Evolutionary conservation across 2,888 invertebrate species (phyloP).

Genomic region (Watsonalla binaria): DNA sequence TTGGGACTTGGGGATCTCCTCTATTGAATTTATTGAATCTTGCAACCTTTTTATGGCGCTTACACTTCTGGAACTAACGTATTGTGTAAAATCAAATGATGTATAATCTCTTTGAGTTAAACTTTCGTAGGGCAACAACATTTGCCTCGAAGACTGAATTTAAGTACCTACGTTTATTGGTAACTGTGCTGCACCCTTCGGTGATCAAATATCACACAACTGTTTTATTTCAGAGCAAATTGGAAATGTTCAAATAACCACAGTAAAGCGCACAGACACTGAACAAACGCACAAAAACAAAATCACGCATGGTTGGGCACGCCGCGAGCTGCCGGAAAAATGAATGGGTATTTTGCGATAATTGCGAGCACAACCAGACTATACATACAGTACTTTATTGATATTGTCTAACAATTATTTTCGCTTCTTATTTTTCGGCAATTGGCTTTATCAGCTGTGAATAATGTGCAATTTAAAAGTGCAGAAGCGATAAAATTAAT

Average conservation of each 20-base stretch:
- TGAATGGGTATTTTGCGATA: conserved; percentile 68
- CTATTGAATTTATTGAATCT: conserved; percentile 74
- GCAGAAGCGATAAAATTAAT: too few relatives aligned
- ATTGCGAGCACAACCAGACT: conserved; percentile 52
- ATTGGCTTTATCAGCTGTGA: not conserved
- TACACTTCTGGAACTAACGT: conserved; percentile 22
- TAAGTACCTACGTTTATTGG: not conserved
- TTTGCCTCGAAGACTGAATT: too few relatives aligned
- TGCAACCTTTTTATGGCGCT: conserved; percentile 64
- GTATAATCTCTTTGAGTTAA: too few relatives aligned
- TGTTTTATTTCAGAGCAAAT: conserved; percentile 60
- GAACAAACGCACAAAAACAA: conserved; percentile 72
- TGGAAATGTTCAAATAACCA: conserved; percentile 62
- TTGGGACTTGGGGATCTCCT: conserved; percentile 76
- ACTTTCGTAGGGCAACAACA: too few relatives aligned
- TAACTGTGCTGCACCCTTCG: conserved; percentile 25
- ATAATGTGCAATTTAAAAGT: not conserved
- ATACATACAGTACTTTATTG: conserved; percentile 25
- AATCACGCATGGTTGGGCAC: conserved; percentile 68
- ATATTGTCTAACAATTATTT: conserved; percentile 10
- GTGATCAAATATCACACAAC: conserved; percentile 46
- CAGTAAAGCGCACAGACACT: conserved; percentile 60
- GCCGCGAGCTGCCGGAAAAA: conserved; percentile 58
- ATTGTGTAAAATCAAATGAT: not conserved
- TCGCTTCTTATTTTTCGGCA: not conserved